Evolutionary conservation across 2,888 invertebrate species (phyloP).

Genomic region (Bursaphelenchus okinawaensis): DNA sequence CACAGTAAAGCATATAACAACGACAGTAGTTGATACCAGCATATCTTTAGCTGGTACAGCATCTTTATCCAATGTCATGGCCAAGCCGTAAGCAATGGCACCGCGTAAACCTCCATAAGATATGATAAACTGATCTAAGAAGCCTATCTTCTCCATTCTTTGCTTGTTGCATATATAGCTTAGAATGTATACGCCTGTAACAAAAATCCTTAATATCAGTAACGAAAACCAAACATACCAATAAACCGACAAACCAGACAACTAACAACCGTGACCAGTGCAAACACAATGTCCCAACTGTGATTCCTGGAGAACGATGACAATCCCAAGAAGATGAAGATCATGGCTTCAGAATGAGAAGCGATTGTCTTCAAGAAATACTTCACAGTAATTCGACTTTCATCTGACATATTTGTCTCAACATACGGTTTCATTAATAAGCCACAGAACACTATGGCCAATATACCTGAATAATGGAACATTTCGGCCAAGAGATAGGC

Average conservation of each 20-base stretch:
- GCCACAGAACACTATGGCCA: slow-evolving; percentile 82
- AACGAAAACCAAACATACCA: slow-evolving; percentile 65
- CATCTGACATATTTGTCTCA: slow-evolving; percentile 37
- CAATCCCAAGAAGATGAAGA: slow-evolving; percentile 96
- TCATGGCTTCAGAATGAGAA: slow-evolving; percentile 87
- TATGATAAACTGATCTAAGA: slow-evolving; percentile 71
- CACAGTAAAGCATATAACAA: slow-evolving; percentile 93
- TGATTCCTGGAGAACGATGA: slow-evolving; percentile 83
- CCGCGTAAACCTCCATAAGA: slow-evolving; percentile 81
- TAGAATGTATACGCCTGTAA: slow-evolving; percentile 26
- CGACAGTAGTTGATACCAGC: slow-evolving; percentile 93
- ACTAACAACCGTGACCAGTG: slow-evolving; percentile 80
- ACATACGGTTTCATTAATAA: slow-evolving; percentile 75
- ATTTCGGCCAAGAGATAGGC: slow-evolving; percentile 93
- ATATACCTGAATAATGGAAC: slow-evolving; percentile 77
- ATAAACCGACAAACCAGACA: slow-evolving; percentile 82
- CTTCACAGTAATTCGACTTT: slow-evolving; percentile 60
- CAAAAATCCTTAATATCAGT: not conserved
- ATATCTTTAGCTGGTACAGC: slow-evolving; percentile 80
- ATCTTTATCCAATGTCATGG: slow-evolving; percentile 65
- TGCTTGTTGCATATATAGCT: slow-evolving; percentile 84
- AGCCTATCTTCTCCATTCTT: slow-evolving; percentile 79
- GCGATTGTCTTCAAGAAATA: slow-evolving; percentile 97
- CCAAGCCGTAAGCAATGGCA: slow-evolving; percentile 82
- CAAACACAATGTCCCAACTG: slow-evolving; percentile 81